Evolutionary conservation across 2,797 vertebrate genomes (phyloP), one percentile per base, ranked within the genome.

Genomic region (Emydoidea blandingii): DNA sequence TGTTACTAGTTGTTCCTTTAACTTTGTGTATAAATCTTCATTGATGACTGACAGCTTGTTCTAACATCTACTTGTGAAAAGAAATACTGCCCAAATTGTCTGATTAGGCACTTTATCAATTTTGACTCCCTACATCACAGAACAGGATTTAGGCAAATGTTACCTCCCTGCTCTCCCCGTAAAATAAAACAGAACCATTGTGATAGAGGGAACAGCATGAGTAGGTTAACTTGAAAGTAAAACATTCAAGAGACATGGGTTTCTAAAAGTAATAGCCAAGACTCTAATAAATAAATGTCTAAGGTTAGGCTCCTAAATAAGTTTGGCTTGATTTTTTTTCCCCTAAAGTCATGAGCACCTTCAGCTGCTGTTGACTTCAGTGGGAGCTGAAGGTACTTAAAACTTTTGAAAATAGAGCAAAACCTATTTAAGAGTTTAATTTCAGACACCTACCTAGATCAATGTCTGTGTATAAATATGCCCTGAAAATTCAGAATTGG

Each of bases 231-330:
- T 81, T 87, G 83, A 88, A 95, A 91, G 95, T 94, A 88, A 87
- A 95, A 81, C 23, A 0, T 76, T 85, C 27, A 79, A 82, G 81
- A 86, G 91, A 56, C 0, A 23, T 12, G 18, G n/a, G 65, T 72
- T 23, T 37, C n/a, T 72, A 41, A 41, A 72, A 29, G 94, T 1
- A 29, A 29, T 25, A 37, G 15, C 90, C 1, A 0, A 68, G 91
- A 79, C 89, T 54, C 91, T 93, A 31, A 54, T 91, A 93, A 72
- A 90, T 44, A 34, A 52, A 79, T 92, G 2, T 44, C 95, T 96
- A 95, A 96, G 96, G 95, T 96, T 97, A 95, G 89, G 68, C 83
- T 37, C 88, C 83, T 0, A 6, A 86, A 72, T 72, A 72, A 72
- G n/a, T 12, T 68, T 19, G n/a, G 19, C 83, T 81, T 91, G 94